phyloP scores from a whole-genome alignment of 2,113 vertebrate species.

The Limnothrissa miodon region DNA sequence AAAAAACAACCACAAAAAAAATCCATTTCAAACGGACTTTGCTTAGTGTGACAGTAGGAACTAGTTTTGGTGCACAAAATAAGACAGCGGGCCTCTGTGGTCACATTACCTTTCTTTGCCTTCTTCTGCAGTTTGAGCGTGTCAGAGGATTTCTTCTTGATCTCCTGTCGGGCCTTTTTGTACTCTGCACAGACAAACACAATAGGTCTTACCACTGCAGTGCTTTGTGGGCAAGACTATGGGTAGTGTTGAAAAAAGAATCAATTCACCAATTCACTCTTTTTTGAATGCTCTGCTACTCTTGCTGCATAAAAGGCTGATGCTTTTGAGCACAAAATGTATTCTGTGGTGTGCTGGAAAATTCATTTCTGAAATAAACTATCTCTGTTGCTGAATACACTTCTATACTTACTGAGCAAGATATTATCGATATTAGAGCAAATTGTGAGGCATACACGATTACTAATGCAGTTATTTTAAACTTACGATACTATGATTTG shows the following conservation, averaged over 20 bases:
- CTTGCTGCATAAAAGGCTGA: background rate
- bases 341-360: background rate
- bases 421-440: background rate
- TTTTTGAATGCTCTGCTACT: background rate
- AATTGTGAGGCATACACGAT: background rate
- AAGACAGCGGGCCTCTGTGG: background rate
- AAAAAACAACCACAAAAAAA: background rate
- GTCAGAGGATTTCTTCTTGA: constrained; percentile 90
- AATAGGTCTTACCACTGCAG: constrained; percentile 14
- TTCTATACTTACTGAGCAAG: background rate
- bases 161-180: constrained; percentile 89
- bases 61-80: background rate
- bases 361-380: background rate
- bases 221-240: background rate
- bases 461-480: background rate
- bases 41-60: background rate
- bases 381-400: background rate
- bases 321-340: background rate
- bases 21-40: background rate
- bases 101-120: constrained; percentile 83
- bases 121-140: constrained; percentile 93
- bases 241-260: background rate
- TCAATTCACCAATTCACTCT: constrained; percentile 10
- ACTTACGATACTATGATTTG: too few relatives aligned
- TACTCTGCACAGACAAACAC: constrained; percentile 73